These are phyloP conservation scores for Otolemur garnettii DNA, from an alignment of 2,113 vertebrate species.

Conservation along the genomic window DNA sequence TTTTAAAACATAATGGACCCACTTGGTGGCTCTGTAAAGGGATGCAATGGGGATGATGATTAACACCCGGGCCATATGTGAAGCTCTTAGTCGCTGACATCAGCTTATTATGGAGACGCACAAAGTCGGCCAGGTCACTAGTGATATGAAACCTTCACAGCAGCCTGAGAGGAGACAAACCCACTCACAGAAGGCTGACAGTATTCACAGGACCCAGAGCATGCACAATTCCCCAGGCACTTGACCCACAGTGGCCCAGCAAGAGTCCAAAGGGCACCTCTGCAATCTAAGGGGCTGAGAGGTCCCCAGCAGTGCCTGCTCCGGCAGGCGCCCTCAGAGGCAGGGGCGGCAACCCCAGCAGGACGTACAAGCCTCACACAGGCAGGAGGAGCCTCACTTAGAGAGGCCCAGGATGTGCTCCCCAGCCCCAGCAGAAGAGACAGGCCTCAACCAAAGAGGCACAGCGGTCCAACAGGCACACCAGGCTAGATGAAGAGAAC, in stretches of 20 bases:
- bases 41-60: background rate
- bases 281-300: slow-evolving; percentile 87
- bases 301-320: slow-evolving; percentile 84
- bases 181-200: slow-evolving; percentile 79
- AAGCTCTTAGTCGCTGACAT: slow-evolving; percentile 61
- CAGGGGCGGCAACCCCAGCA: slow-evolving; percentile 85
- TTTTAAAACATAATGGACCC: background rate
- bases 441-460: slow-evolving; percentile 86
- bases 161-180: slow-evolving; percentile 75
- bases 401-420: slow-evolving; percentile 75
- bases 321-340: slow-evolving; percentile 78
- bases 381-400: slow-evolving; percentile 70
- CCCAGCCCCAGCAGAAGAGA: slow-evolving; percentile 79
- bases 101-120: slow-evolving; percentile 36
- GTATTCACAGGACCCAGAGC: slow-evolving; percentile 84
- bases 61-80: background rate
- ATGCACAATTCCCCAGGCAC: slow-evolving; percentile 89
- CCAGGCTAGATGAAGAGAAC: slow-evolving; percentile 46
- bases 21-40: background rate
- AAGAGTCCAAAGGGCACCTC: slow-evolving; percentile 87
- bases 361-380: slow-evolving; percentile 77
- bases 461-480: slow-evolving; percentile 79
- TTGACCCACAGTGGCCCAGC: slow-evolving; percentile 83
- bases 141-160: slow-evolving; percentile 69
- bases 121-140: slow-evolving; percentile 64